These are phyloP conservation scores for Gorilla gorilla DNA, from an alignment of 2,113 vertebrate species.

Conservation along the genomic window DNA sequence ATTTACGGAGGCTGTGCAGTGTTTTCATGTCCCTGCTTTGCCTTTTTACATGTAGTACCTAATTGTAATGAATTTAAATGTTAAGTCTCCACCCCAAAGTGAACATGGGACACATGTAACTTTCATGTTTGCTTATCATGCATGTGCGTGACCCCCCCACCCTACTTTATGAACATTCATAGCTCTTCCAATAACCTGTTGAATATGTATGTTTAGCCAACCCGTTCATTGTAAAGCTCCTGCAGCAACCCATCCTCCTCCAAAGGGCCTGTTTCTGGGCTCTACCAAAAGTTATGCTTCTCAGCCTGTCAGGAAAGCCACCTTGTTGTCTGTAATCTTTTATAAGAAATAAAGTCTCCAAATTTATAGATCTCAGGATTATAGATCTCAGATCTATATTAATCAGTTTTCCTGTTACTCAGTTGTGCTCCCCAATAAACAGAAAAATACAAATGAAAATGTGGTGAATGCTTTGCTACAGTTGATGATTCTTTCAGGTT, in stretches of 20 bases:
- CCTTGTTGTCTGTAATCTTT: background rate
- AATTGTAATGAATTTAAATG: background rate
- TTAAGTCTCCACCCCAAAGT: background rate
- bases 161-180: background rate
- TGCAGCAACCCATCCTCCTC: background rate
- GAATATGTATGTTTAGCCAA: background rate
- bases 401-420: too few relatives aligned
- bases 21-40: background rate
- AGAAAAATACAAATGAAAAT: too few relatives aligned
- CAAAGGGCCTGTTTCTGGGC: background rate
- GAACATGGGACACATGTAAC: background rate
- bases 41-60: background rate
- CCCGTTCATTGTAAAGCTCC: background rate
- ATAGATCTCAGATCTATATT: too few relatives aligned
- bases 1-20: background rate
- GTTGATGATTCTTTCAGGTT: background rate
- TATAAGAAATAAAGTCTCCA: background rate
- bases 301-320: background rate
- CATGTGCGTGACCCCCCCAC: too few relatives aligned
- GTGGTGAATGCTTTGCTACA: too few relatives aligned
- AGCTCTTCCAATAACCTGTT: background rate
- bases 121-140: background rate
- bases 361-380: background rate
- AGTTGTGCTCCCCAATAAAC: too few relatives aligned
- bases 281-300: background rate